Evolutionary conservation across 2,888 invertebrate species (phyloP).

Genomic region (Dilophus febrilis): DNA sequence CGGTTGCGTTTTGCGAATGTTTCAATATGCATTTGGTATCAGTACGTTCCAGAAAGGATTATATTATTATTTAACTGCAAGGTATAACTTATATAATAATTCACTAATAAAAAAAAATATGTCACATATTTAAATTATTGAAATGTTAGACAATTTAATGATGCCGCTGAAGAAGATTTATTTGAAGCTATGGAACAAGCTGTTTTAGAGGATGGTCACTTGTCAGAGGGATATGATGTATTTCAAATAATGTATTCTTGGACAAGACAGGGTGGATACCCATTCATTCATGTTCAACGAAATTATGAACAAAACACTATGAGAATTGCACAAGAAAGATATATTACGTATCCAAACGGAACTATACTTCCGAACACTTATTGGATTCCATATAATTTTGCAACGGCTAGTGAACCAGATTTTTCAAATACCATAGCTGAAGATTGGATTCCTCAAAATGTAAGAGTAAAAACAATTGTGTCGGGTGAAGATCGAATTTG

Average conservation of each 20-base stretch:
- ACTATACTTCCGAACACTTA: slow-evolving; percentile 10
- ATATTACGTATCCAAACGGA: neutral
- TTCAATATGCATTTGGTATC: slow-evolving; percentile 33
- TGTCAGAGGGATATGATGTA: slow-evolving; percentile 16
- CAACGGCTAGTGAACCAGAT: slow-evolving; percentile 16
- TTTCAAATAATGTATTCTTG: slow-evolving; percentile 35
- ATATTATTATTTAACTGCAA: slow-evolving; percentile 26
- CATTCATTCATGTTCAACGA: slow-evolving; percentile 29
- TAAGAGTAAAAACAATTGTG: neutral
- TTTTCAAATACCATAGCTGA: slow-evolving; percentile 21
- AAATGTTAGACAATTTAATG: slow-evolving; percentile 20
- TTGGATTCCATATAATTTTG: slow-evolving; percentile 25
- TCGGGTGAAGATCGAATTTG: neutral
- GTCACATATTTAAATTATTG: too few relatives aligned
- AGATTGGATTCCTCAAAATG: slow-evolving; percentile 4
- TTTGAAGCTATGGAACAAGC: slow-evolving; percentile 20
- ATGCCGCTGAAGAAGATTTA: slow-evolving; percentile 22
- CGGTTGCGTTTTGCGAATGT: slow-evolving; percentile 40
- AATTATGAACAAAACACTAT: neutral
- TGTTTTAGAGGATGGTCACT: slow-evolving; percentile 14
- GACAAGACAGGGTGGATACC: slow-evolving; percentile 37
- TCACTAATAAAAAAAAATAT: too few relatives aligned
- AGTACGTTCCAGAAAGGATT: slow-evolving; percentile 39
- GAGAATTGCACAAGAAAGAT: neutral
- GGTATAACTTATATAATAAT: slow-evolving; percentile 31